Conservation (phyloP, 2,113 vertebrate species). For the Myotis lucifugus region DNA sequence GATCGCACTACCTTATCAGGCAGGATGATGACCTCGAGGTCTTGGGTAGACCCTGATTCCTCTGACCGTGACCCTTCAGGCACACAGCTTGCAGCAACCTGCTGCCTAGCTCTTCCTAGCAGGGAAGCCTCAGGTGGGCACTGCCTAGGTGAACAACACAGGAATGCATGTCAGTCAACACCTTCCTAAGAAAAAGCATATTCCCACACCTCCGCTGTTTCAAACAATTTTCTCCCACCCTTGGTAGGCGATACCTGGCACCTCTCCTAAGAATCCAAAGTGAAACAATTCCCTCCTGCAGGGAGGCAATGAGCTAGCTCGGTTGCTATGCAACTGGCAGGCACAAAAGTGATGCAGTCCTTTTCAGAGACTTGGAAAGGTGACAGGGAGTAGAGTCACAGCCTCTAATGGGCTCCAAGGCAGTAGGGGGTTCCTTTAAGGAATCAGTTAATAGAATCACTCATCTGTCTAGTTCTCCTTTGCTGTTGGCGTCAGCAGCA, state of each 20-base stretch:
- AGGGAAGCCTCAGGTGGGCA: not conserved
- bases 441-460: not conserved
- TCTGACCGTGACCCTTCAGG: not conserved
- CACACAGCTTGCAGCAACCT: not conserved
- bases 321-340: slow-evolving; percentile 62
- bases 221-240: slow-evolving; percentile 13
- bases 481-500: not conserved
- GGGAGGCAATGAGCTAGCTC: slow-evolving; percentile 49
- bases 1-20: not conserved
- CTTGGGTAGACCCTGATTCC: not conserved
- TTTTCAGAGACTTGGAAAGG: slow-evolving; percentile 37
- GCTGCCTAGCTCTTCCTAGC: not conserved
- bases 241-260: not conserved
- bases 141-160: not conserved
- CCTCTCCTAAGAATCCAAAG: slow-evolving; percentile 24
- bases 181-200: not conserved
- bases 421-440: slow-evolving; percentile 6
- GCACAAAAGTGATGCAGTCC: slow-evolving; percentile 49
- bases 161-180: not conserved
- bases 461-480: not conserved
- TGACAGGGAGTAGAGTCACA: not conserved
- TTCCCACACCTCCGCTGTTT: slow-evolving; percentile 37
- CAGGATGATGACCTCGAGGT: not conserved
- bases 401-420: not conserved
- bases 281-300: slow-evolving; percentile 39